phyloP scores from a whole-genome alignment of 2,113 vertebrate genomes.

The Orthochromis malagaraziensis region DNA sequence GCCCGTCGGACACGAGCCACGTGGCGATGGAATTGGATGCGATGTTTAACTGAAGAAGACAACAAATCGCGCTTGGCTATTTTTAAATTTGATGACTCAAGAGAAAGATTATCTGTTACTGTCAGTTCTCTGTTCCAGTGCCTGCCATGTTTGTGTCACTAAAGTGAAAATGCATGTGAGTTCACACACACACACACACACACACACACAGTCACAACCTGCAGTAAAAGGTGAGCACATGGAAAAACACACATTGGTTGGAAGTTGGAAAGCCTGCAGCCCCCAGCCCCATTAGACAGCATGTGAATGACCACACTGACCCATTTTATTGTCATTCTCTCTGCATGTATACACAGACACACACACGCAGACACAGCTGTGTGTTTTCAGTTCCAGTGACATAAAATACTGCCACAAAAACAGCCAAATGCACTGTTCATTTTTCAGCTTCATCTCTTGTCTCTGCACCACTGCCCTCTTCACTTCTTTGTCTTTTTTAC shows the following conservation, averaged over 20 bases:
- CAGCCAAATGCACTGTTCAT: constrained; percentile 4
- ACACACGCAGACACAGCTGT: not conserved
- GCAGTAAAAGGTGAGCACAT: not conserved
- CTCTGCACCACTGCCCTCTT: too few species aligned
- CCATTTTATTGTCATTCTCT: not conserved
- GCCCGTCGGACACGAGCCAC: not conserved
- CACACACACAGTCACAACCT: not conserved
- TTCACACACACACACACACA: not conserved
- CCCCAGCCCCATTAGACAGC: constrained; percentile 34
- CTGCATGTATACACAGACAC: not conserved
- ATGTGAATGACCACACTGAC: constrained; percentile 54
- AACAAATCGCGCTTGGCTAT: not conserved
- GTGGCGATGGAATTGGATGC: not conserved
- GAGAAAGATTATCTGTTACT: constrained; percentile 59
- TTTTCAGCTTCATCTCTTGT: not conserved
- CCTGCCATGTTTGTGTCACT: constrained; percentile 61
- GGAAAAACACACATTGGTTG: not conserved
- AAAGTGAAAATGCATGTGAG: constrained; percentile 64
- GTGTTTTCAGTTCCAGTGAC: not conserved
- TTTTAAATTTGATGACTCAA: constrained; percentile 10
- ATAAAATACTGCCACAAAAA: not conserved
- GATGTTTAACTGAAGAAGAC: not conserved
- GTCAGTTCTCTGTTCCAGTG: constrained; percentile 69
- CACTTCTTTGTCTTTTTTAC: not conserved
- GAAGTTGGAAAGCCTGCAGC: not conserved